Evolutionary conservation across 2,113 vertebrate genomes (phyloP), one percentile per base, ranked within the genome.

Genomic region (Melanotaenia duboulayi): DNA sequence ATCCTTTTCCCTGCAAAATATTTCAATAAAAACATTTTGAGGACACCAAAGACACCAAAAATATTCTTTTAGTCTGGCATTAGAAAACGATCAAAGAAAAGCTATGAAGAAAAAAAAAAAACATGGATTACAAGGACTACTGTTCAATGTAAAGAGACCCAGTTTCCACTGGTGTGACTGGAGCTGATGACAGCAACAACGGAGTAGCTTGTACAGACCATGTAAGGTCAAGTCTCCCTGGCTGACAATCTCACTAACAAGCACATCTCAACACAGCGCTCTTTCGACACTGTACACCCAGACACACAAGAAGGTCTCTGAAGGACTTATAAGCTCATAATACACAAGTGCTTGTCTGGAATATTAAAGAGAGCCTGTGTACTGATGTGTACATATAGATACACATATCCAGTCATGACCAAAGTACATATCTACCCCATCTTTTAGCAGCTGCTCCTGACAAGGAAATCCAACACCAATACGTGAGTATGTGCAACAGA

Each of bases 161-260:
- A 79, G 81, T 85, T 85, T 78, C 61, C 32, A 77, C 54, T 11
- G 39, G 55, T 37, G 65, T 63, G 71, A 76, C 58, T 63, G 42
- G 49, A 63, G 48, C 65, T 80, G 82, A 74, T 82, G 72, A 81
- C 86, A 83, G 77, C 59, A 82, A 78, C 80, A 84, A 67, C 70
- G 71, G 51, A 83, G 78, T 51, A 56, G 71, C 78, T 79, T 80
- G 76, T 88, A 77, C 57, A 80, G 72, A 85, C 87, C 82, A 78
- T 87, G 88, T 84, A 84, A 83, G 85, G 85, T 85, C 83, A 86
- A 75, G 81, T 73, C 76, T 73, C 78, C 76, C 67, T 58, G 65
- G 67, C 85, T 74, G 76, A 89, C 83, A 80, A 82, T 78, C 83
- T 60, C 75, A 69, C 79, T 85, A 91, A 89, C 83, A 85, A 90